phyloP scores from a whole-genome alignment of 2,797 vertebrate species.

The Zalophus californianus region DNA sequence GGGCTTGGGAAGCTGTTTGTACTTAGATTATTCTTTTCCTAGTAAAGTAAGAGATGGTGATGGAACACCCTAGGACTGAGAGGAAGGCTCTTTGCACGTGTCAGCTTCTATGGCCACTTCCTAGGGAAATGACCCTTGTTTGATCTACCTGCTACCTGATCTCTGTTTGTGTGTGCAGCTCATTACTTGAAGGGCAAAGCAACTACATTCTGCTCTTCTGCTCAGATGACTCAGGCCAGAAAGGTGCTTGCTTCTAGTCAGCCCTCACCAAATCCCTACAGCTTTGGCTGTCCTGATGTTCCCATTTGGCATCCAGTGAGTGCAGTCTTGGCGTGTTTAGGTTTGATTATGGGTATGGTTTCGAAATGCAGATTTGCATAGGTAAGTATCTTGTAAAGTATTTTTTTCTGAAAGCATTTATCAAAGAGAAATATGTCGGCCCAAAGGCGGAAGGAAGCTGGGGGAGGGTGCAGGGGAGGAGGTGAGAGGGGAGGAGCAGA shows the following conservation, averaged over 20 bases:
- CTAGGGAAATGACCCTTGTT: background rate
- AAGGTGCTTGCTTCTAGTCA: constrained; percentile 78
- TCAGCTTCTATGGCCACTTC: background rate
- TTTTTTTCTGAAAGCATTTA: constrained; percentile 91
- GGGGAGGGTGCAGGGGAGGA: constrained; percentile 81
- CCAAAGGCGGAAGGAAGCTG: constrained; percentile 74
- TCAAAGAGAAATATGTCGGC: constrained; percentile 89
- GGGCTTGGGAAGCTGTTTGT: background rate
- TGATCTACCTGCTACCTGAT: background rate
- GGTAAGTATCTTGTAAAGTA: constrained; percentile 87
- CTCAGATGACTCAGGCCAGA: background rate
- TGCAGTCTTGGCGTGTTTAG: constrained; percentile 78
- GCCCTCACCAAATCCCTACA: constrained; percentile 39
- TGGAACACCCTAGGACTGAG: background rate
- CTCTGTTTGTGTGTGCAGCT: background rate
- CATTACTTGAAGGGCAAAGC: background rate
- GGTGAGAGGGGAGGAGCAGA: constrained; percentile 82
- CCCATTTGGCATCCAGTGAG: constrained; percentile 62
- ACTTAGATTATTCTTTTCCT: background rate
- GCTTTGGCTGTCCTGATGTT: constrained; percentile 63
- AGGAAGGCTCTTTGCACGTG: background rate
- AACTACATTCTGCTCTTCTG: background rate
- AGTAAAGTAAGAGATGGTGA: background rate
- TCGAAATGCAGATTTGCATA: constrained; percentile 89
- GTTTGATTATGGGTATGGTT: constrained; percentile 78